These are phyloP conservation scores for Cynocephalus volans DNA, from an alignment of 2,113 vertebrate species.

Conservation along the genomic window DNA sequence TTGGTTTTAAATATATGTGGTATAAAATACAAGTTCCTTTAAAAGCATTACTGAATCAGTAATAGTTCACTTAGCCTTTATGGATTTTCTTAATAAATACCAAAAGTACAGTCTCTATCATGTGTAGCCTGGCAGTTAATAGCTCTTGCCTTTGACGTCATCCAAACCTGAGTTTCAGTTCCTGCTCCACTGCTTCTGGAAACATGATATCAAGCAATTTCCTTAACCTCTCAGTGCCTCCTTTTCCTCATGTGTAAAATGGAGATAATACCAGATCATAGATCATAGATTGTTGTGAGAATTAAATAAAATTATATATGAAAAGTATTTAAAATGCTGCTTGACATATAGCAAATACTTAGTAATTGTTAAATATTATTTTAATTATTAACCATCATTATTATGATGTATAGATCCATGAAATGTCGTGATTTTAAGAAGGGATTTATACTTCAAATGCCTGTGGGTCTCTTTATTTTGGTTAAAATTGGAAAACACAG, in stretches of 20 bases:
- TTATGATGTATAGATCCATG: neutral
- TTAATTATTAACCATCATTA: neutral
- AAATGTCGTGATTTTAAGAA: conserved; percentile 2
- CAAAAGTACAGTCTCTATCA: neutral
- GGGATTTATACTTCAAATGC: neutral
- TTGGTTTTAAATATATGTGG: conserved; percentile 3
- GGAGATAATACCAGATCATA: neutral
- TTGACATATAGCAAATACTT: neutral
- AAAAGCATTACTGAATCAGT: neutral
- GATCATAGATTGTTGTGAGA: neutral
- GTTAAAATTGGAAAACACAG: neutral
- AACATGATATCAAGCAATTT: neutral
- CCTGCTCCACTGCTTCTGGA: neutral
- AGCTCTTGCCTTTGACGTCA: neutral
- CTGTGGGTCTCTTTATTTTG: neutral
- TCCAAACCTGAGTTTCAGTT: neutral
- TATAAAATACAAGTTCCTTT: conserved; percentile 42
- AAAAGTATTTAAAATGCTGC: neutral
- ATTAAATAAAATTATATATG: neutral
- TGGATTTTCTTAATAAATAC: conserved; percentile 25
- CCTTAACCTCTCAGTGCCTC: neutral
- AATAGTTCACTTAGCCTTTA: conserved; percentile 41
- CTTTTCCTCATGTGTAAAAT: neutral
- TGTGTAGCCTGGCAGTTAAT: neutral
- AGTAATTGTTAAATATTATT: neutral